Evolutionary conservation across 2,797 vertebrate genomes (phyloP), one percentile per base, ranked within the genome.

Genomic region (Staurois parvus): DNA sequence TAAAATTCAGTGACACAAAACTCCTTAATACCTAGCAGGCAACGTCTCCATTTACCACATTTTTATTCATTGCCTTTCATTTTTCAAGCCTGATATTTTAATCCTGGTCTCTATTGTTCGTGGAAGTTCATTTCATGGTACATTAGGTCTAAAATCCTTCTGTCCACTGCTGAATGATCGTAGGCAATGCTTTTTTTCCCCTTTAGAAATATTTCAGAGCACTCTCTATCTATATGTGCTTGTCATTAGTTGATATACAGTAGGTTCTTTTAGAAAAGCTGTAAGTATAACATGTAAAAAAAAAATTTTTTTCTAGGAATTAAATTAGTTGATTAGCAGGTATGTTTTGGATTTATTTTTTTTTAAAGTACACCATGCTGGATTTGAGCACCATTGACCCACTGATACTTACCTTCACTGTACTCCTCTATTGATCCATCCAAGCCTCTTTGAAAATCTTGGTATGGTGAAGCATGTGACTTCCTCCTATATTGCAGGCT

Each of bases 91-190:
- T 77, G 75, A 48, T 84, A 72, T 34, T 32, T 79, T 48, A 78
- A 48, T 72, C 75, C 76, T 72, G 29, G 45, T 72, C 66, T 56
- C 42, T 69, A 26, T 68, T 76, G 73, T 75, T 84, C 74, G 30
- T 29, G 3, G 32, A 24, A 72, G 76, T 45, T 79, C 69, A 79
- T 84, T 79, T 84, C 83, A 84, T 45, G 83, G 48, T 72, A 84
- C 83, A 84, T 84, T 79, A 73, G 34, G 66, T 79, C 24, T 45
- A 66, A 79, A 64, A 84, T 79, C 32, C 29, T 29, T 64, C 40
- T 32, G 76, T 79, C 76, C 52, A 64, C 8, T 73, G 19, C 30
- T 72, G 42, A 78, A 84, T 70, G 62, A 76, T 56, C 62, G 64
- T 68, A 78, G 75, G 21, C 42, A 72, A 81, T 24, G 30, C 13